Percentiles rank a stretch among this genome's conserved stretches.
phyloP scores from a whole-genome alignment of 2,888 invertebrate genomes.

The Hirtodrosophila cameraria region DNA sequence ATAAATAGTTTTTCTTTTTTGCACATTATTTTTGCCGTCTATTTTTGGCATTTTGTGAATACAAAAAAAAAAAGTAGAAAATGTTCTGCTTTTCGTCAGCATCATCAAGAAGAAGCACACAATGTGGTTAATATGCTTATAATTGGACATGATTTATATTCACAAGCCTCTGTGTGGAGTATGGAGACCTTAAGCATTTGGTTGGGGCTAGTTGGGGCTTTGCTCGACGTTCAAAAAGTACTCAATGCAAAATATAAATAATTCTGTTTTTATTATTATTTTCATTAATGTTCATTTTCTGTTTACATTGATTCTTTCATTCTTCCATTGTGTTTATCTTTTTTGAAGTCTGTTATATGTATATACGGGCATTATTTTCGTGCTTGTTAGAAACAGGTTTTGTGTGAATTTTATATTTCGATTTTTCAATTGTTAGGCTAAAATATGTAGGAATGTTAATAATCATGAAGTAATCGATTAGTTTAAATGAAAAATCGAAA shows the following conservation, averaged over 20 bases:
- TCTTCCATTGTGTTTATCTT: background rate
- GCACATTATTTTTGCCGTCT: conserved; percentile 12
- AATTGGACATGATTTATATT: conserved; percentile 59
- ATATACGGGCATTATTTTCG: no score
- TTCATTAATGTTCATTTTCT: conserved; percentile 13
- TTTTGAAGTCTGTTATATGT: no score
- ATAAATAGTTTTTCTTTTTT: conserved; percentile 11
- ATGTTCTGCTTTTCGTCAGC: conserved; percentile 17
- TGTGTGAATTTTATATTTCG: no score
- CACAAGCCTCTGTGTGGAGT: conserved; percentile 1
- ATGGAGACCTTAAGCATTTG: conserved; percentile 4
- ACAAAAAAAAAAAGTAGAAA: no score
- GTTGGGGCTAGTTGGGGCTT: conserved; percentile 3
- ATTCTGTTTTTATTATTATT: conserved; percentile 24
- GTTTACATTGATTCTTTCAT: background rate
- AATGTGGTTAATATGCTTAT: conserved; percentile 61
- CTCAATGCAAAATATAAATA: conserved; percentile 32
- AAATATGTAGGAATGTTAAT: no score
- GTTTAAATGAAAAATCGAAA: no score
- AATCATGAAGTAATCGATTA: no score
- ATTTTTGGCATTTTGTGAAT: conserved; percentile 35
- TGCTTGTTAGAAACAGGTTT: no score
- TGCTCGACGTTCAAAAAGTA: conserved; percentile 12
- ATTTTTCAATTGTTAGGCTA: no score
- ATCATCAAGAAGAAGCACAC: conserved; percentile 5